A percentile compares a stretch with the other conserved stretches of the same genome.
These are phyloP conservation scores for Epinotia nisella DNA, from an alignment of 2,888 invertebrate genomes.

Conservation along the genomic window DNA sequence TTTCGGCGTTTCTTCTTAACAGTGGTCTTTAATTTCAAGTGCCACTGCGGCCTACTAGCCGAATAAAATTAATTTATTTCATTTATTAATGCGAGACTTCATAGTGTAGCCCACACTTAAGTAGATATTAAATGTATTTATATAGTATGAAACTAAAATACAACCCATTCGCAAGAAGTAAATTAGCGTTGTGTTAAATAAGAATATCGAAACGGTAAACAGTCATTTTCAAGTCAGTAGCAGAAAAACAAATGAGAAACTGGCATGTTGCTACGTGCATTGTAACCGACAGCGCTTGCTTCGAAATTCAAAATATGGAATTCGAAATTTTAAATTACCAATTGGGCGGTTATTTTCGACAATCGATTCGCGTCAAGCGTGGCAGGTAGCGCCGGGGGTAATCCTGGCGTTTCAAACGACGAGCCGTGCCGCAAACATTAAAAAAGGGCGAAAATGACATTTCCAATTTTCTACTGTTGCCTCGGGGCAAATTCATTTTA, in stretches of 20 bases:
- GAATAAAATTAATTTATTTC: no score
- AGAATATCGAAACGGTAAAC: conserved; percentile 1
- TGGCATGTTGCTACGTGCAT: conserved; percentile 29
- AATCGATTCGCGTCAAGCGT: conserved; percentile 71
- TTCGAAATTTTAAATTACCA: conserved; percentile 65
- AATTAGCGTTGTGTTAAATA: conserved; percentile 21
- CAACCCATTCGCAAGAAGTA: not conserved
- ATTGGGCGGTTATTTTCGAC: conserved; percentile 67
- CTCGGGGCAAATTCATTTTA: conserved; percentile 81
- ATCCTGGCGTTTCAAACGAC: conserved; percentile 66
- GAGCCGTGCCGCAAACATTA: conserved; percentile 79
- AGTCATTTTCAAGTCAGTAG: conserved; percentile 12
- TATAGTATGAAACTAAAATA: not conserved
- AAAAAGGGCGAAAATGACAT: conserved; percentile 85
- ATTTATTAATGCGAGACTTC: no score
- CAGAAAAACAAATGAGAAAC: conserved; percentile 23
- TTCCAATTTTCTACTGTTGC: conserved; percentile 85
- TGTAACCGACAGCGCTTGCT: conserved; percentile 37
- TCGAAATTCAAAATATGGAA: conserved; percentile 43
- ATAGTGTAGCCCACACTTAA: no score
- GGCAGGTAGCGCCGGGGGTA: conserved; percentile 70
- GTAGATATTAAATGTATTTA: no score
- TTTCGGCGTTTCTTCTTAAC: no score
- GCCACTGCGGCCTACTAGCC: no score
- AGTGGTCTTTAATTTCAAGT: no score